These are phyloP conservation scores for Plectrocnemia conspersa DNA, from an alignment of 1,140 invertebrate species.

Conservation along the genomic window DNA sequence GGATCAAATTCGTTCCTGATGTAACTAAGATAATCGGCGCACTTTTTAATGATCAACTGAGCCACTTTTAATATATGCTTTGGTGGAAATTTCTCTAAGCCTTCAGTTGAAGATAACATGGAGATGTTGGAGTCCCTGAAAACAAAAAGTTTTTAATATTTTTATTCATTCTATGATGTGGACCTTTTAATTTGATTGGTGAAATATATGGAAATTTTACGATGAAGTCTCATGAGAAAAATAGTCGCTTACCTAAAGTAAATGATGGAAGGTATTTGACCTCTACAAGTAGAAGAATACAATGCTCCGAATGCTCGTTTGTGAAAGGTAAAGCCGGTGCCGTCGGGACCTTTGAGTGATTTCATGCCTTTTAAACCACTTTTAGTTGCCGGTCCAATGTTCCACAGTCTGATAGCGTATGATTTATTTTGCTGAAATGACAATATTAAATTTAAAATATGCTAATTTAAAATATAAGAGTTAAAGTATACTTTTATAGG, in stretches of 20 bases:
- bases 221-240: neutral
- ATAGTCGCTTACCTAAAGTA: constrained; percentile 58
- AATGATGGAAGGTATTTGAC: constrained; percentile 91
- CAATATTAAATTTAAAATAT: constrained; percentile 20
- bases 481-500: constrained; percentile 66
- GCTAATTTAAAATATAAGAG: neutral
- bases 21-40: constrained; percentile 38
- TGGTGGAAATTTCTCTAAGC: constrained; percentile 20
- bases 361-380: constrained; percentile 89
- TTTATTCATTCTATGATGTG: too few relatives aligned
- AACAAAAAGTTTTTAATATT: constrained; percentile 9
- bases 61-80: constrained; percentile 38
- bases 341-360: constrained; percentile 85
- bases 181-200: neutral
- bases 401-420: constrained; percentile 84
- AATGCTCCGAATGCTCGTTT: constrained; percentile 92
- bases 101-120: constrained; percentile 2
- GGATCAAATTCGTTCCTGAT: constrained; percentile 40
- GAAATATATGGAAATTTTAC: neutral
- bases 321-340: constrained; percentile 86
- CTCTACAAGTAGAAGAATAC: constrained; percentile 87
- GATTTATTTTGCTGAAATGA: constrained; percentile 71
- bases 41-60: constrained; percentile 37
- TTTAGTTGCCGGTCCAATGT: constrained; percentile 86
- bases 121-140: constrained; percentile 14